Evolutionary conservation across 2,888 invertebrate genomes (phyloP), one percentile per base, ranked within the genome.

Genomic region (Oscheius onirici): DNA sequence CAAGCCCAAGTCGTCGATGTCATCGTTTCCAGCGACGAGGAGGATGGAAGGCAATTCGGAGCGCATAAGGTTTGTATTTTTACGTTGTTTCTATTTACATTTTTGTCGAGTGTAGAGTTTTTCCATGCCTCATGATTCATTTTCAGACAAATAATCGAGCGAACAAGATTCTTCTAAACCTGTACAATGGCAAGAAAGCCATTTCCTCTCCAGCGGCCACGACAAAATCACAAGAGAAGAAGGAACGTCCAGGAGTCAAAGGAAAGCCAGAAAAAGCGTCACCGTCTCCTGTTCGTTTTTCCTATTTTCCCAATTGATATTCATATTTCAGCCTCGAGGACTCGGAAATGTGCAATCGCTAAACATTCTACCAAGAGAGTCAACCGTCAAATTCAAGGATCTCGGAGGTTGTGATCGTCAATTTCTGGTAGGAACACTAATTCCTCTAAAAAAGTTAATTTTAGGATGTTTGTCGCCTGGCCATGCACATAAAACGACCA

Each of bases 401-500:
- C 67, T 84, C 41, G 83, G 83, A n/a, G 83, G 84, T 40, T 81
- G 81, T 26, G 81, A 83, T 49, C 72, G 75, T n/a, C 84, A 84
- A 54, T 77, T 82, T 61, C 60, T 83, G 61, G 84, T 82, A 24
- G 10, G 55, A 58, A 24, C 1, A 11, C 13, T 41, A 3, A 58
- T 40, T 63, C 3, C 22, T 22, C 22, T 54, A 15, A 41, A 40
- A 22, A 11, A 51, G 28, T 13, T 8, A 44, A 22, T 69, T 81
- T 58, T 55, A 82, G 82, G 85, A 84, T 60, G 82, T 76, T 6
- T 79, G 78, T 44, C 77, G 81, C 11, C 72, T 86, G 11, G 79
- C 80, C n/a, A 80, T 94, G 80, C 95, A 95, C 87, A 92, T 96
- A 88, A 93, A 92, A 84, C 93, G 95, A 86, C 94, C 95, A 1